These are phyloP conservation scores for Chelonoidis abingdonii DNA, from an alignment of 2,113 vertebrate species.

Conservation along the genomic window DNA sequence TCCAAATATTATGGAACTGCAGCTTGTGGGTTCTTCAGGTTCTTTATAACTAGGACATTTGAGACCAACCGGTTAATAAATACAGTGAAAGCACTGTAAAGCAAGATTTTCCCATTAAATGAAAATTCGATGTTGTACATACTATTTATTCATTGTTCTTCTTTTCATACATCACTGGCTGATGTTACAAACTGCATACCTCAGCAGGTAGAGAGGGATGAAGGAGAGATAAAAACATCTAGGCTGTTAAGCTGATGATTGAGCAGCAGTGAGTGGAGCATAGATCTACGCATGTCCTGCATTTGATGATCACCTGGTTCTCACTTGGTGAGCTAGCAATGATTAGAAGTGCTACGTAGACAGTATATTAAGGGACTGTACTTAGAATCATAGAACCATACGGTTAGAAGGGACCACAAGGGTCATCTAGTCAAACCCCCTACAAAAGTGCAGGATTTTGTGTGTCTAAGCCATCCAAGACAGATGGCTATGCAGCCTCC, in stretches of 20 bases:
- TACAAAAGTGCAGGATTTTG: no score
- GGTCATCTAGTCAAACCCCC: no score
- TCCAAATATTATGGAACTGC: conserved; percentile 4
- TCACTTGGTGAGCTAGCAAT: rapidly evolving
- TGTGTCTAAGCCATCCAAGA: no score
- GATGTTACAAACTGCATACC: rapidly evolving
- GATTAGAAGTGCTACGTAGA: rapidly evolving
- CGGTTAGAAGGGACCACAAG: no score
- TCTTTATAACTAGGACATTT: conserved; percentile 40
- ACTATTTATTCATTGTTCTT: neutral
- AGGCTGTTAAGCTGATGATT: neutral
- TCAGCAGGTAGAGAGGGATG: rapidly evolving
- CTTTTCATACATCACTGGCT: neutral
- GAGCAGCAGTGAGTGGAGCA: rapidly evolving
- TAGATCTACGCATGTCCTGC: rapidly evolving
- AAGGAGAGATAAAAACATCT: rapidly evolving
- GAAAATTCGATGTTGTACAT: neutral
- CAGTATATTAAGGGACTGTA: neutral
- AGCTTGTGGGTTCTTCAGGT: neutral
- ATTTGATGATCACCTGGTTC: neutral
- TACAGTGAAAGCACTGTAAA: neutral
- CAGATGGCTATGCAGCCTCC: no score
- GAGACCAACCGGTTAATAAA: neutral
- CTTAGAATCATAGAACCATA: no score
- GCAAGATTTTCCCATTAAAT: neutral